Evolutionary conservation across 1,140 invertebrate genomes (phyloP).

Genomic region (Physella acuta): DNA sequence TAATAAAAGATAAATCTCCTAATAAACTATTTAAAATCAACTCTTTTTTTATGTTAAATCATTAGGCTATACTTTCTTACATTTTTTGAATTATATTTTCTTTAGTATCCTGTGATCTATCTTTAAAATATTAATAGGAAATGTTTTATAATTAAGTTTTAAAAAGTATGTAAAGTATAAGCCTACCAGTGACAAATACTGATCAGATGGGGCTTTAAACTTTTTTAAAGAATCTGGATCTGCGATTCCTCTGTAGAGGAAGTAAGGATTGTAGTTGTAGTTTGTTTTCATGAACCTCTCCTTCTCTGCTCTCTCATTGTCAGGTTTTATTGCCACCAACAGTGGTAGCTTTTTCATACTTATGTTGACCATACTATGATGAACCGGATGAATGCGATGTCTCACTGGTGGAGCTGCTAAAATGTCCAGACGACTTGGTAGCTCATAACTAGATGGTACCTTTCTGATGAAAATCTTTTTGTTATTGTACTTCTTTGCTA

Average conservation of each 20-base stretch:
- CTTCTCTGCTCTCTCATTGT: constrained; percentile 43
- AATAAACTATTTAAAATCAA: neutral
- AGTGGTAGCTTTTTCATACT: constrained; percentile 37
- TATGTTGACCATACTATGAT: neutral
- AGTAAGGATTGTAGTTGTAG: constrained; percentile 45
- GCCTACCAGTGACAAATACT: constrained; percentile 40
- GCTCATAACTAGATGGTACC: no score
- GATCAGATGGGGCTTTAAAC: constrained; percentile 40
- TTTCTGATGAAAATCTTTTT: no score
- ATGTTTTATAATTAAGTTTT: neutral
- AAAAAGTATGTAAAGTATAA: neutral
- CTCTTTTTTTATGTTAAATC: neutral
- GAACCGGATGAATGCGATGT: neutral
- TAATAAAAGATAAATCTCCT: neutral
- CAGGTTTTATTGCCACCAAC: constrained; percentile 43
- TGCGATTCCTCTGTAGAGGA: constrained; percentile 38
- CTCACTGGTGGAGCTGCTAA: neutral
- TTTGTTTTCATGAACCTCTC: constrained; percentile 43
- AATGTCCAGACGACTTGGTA: neutral
- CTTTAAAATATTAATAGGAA: neutral
- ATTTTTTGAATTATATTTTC: neutral
- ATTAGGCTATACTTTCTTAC: neutral
- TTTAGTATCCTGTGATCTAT: neutral
- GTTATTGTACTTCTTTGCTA: no score
- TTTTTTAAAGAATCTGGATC: constrained; percentile 36